Evolutionary conservation across 1,140 invertebrate species (phyloP).

Genomic region (Anastrepha obliqua): DNA sequence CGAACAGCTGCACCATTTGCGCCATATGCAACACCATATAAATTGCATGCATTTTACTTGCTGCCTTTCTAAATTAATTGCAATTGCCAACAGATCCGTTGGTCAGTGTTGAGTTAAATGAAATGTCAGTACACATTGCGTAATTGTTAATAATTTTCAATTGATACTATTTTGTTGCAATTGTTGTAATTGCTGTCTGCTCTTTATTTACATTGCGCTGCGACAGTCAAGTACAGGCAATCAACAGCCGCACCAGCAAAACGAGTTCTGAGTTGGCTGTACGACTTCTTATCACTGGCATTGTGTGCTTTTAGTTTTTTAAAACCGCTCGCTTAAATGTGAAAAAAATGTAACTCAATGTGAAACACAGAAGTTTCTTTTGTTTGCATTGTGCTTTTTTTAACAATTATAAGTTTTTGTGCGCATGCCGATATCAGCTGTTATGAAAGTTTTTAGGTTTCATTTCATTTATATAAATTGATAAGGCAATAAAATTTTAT

Average conservation of each 20-base stretch:
- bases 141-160: slow-evolving; percentile 44
- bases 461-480: no score
- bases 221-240: slow-evolving; percentile 3
- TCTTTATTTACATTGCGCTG: slow-evolving; percentile 5
- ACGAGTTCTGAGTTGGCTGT: background rate
- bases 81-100: background rate
- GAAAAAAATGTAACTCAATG: background rate
- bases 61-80: slow-evolving; percentile 25
- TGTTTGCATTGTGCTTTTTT: background rate
- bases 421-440: no score
- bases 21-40: background rate
- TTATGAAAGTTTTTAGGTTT: no score
- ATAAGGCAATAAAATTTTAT: no score
- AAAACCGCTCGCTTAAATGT: background rate
- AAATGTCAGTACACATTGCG: slow-evolving; percentile 42
- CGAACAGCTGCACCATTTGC: background rate
- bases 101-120: slow-evolving; percentile 15
- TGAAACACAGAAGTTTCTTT: background rate
- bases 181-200: background rate
- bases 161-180: slow-evolving; percentile 20
- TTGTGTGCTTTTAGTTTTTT: background rate
- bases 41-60: background rate
- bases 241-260: background rate
- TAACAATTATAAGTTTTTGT: no score
- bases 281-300: background rate